Evolutionary conservation across 2,797 vertebrate species (phyloP).

Genomic region (Pyrocephalus nanus): DNA sequence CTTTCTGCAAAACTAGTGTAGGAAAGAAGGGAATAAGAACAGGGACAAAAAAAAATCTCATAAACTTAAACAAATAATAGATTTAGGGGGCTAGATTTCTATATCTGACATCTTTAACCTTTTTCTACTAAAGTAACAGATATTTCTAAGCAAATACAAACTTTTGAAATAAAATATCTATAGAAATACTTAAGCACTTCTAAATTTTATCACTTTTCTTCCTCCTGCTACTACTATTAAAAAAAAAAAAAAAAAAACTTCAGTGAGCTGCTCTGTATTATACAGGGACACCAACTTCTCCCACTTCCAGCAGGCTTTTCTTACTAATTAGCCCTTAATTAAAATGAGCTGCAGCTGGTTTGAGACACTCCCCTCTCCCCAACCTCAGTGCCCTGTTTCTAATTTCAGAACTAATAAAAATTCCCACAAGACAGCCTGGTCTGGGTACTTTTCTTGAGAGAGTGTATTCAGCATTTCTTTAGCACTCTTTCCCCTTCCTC

Average conservation of each 20-base stretch:
- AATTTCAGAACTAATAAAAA: slow-evolving; percentile 43
- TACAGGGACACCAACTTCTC: not conserved
- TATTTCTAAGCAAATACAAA: not conserved
- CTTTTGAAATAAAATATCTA: not conserved
- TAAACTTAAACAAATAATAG: not conserved
- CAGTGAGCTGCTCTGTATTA: not conserved
- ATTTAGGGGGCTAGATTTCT: not conserved
- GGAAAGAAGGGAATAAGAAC: not conserved
- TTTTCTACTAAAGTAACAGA: not conserved
- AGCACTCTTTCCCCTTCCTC: not conserved
- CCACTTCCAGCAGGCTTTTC: slow-evolving; percentile 5
- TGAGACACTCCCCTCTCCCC: slow-evolving; percentile 29
- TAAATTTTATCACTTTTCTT: not conserved
- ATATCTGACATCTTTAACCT: accelerated
- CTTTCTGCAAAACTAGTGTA: not conserved
- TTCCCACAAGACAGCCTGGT: not conserved
- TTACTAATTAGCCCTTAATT: slow-evolving; percentile 54
- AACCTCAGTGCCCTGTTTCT: slow-evolving; percentile 29
- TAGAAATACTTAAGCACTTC: accelerated
- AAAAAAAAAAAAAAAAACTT: not conserved
- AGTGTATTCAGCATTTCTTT: slow-evolving; percentile 14
- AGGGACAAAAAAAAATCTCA: accelerated
- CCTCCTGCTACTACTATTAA: accelerated
- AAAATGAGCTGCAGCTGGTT: slow-evolving; percentile 60
- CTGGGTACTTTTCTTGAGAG: not conserved